Evolutionary conservation across 2,888 invertebrate species (phyloP), one percentile per base, ranked within the genome.

Genomic region (Ectropis crepuscularia): DNA sequence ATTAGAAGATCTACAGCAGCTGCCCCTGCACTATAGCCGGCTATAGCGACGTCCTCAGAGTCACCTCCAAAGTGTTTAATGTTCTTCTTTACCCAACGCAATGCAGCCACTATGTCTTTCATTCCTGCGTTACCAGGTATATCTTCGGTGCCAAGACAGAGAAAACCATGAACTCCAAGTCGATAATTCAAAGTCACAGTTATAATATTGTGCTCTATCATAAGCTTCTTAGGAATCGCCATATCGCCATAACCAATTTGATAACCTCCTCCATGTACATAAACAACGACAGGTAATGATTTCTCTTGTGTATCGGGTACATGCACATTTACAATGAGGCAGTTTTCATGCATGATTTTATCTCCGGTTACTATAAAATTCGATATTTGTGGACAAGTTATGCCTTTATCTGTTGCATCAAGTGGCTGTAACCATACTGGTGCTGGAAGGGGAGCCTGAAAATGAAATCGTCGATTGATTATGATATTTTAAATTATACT

Each of bases 81-180:
- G 57, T 88, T 87, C 5, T 69, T 68, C 49, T 82, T 73, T 0
- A 85, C 79, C 85, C 85, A 85, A 0, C 74, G 75, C 8, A 87
- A 73, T 11, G 82, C 64, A 0, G 84, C 80, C 0, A 88, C 76
- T 71, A 85, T 85, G 57, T 88, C 87, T 68, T 88, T 88, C 75
- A 87, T 74, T 4, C 84, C 88, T 41, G 86, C 88, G 58, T 88
- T 87, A 0, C 88, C 88, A 0, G 87, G 87, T 43, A 75, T 71
- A 41, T 74, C 77, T 57, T 77, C 68, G 11, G 86, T 86, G 0
- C 86, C 86, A 12, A 86, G 74, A 64, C 83, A 86, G n/a, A 86
- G 71, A 48, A 85, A 85, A 0, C 86, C 85, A 58, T 79, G 77
- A 5, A 71, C 64, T 12, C 58, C 50, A 43, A 58, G 53, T 12